Conservation (phyloP, 2,797 vertebrate genomes). For the Channallabes apus region DNA sequence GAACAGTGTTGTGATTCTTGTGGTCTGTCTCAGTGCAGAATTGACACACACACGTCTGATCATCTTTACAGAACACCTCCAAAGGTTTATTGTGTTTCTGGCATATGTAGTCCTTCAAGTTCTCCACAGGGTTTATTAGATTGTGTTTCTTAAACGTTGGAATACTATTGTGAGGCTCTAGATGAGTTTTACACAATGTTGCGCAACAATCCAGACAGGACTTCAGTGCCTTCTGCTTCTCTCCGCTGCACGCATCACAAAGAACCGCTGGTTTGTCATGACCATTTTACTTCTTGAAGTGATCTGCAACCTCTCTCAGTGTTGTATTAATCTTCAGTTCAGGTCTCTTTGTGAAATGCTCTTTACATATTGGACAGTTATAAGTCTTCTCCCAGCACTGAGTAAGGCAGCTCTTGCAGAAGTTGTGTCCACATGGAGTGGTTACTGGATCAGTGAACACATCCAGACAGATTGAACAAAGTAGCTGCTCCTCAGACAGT, state of each 20-base stretch:
- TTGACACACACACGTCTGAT: background rate
- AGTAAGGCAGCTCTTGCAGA: too few species aligned
- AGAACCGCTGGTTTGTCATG: too few species aligned
- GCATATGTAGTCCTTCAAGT: too few species aligned
- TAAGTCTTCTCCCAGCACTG: too few species aligned
- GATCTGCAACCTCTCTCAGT: slow-evolving; percentile 5
- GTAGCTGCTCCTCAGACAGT: slow-evolving; percentile 1
- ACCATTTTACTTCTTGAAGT: too few species aligned
- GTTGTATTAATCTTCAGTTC: slow-evolving; percentile 12
- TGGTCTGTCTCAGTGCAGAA: slow-evolving; percentile 3
- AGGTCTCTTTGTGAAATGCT: background rate
- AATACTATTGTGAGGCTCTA: background rate
- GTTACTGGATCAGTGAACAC: slow-evolving; percentile 18
- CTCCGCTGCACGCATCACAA: too few species aligned
- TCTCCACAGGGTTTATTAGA: background rate
- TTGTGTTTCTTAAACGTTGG: slow-evolving; percentile 1
- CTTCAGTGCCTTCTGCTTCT: background rate
- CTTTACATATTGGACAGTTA: slow-evolving; percentile 3
- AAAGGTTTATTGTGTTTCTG: background rate
- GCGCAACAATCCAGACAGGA: slow-evolving; percentile 2
- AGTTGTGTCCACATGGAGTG: too few species aligned
- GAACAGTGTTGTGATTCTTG: slow-evolving; percentile 23
- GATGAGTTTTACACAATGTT: background rate
- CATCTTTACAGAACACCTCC: background rate
- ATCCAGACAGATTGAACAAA: slow-evolving; percentile 3